These are phyloP conservation scores for Scaptomyza graminum DNA, from an alignment of 1,140 invertebrate genomes.

Conservation along the genomic window DNA sequence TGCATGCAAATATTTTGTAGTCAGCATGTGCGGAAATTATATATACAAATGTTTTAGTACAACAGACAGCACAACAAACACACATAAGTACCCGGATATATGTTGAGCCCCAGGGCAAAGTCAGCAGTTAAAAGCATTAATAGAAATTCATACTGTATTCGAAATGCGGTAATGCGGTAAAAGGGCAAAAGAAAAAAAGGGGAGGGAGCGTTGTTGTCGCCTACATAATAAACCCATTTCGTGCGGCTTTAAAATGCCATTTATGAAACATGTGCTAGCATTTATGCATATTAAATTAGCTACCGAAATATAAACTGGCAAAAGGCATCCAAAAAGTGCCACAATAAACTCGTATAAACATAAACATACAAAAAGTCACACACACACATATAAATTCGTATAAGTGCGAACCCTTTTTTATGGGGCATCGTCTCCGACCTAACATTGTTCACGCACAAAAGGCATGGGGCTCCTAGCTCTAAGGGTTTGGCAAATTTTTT, in stretches of 20 bases:
- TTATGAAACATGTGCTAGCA: slow-evolving; percentile 81
- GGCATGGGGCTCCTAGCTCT: slow-evolving; percentile 29
- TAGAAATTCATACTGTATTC: slow-evolving; percentile 58
- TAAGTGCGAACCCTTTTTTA: slow-evolving; percentile 74
- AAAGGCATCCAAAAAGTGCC: slow-evolving; percentile 49
- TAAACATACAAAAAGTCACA: slow-evolving; percentile 16
- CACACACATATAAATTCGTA: slow-evolving; percentile 28
- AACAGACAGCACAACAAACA: slow-evolving; percentile 6
- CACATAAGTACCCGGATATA: slow-evolving; percentile 5
- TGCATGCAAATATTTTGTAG: slow-evolving; percentile 35
- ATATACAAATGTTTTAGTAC: slow-evolving; percentile 11
- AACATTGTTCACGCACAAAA: slow-evolving; percentile 47
- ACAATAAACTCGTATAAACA: slow-evolving; percentile 45
- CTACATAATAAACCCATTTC: slow-evolving; percentile 74
- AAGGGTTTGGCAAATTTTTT: slow-evolving; percentile 42
- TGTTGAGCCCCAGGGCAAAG: slow-evolving; percentile 10
- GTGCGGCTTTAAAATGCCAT: slow-evolving; percentile 76
- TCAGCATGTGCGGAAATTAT: slow-evolving; percentile 19
- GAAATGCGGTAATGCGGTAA: slow-evolving; percentile 27
- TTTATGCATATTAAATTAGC: slow-evolving; percentile 82
- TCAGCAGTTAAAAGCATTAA: slow-evolving; percentile 35
- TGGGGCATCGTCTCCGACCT: slow-evolving; percentile 45
- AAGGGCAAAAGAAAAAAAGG: neutral
- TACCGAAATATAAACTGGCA: slow-evolving; percentile 68
- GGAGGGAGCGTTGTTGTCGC: slow-evolving; percentile 5